phyloP scores from a whole-genome alignment of 2,888 invertebrate species.

The Strigamia crassipes region DNA sequence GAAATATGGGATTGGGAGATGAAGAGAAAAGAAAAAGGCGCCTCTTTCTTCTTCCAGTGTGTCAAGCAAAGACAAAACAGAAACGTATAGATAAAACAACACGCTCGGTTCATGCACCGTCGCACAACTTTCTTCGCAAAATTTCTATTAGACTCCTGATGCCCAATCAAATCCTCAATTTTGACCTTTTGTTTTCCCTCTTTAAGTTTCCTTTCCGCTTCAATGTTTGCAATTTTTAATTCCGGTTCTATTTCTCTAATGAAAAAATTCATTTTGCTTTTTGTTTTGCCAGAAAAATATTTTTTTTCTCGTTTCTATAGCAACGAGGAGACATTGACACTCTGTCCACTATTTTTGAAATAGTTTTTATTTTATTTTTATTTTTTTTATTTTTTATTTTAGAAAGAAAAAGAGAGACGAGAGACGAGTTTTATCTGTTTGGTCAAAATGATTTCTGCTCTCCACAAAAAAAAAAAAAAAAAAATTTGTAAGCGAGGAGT shows the following conservation, averaged over 20 bases:
- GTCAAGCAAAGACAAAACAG: conserved; percentile 40
- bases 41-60: conserved; percentile 39
- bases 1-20: conserved; percentile 38
- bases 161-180: conserved; percentile 22
- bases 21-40: conserved; percentile 32
- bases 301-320: background rate
- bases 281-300: background rate
- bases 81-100: conserved; percentile 17
- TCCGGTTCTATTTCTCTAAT: background rate
- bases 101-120: conserved; percentile 20
- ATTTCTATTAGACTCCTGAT: conserved; percentile 27
- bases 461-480: conserved; percentile 2
- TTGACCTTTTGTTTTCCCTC: conserved; percentile 10
- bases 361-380: background rate
- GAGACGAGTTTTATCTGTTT: background rate
- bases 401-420: background rate
- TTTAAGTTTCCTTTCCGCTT: conserved; percentile 1
- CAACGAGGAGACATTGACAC: background rate
- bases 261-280: background rate
- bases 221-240: background rate
- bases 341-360: background rate
- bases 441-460: conserved; percentile 16
- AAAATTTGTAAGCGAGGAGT: background rate
- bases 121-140: conserved; percentile 10
- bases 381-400: background rate